Conservation (phyloP, 2,888 invertebrate species). For the Troilus luridus region DNA sequence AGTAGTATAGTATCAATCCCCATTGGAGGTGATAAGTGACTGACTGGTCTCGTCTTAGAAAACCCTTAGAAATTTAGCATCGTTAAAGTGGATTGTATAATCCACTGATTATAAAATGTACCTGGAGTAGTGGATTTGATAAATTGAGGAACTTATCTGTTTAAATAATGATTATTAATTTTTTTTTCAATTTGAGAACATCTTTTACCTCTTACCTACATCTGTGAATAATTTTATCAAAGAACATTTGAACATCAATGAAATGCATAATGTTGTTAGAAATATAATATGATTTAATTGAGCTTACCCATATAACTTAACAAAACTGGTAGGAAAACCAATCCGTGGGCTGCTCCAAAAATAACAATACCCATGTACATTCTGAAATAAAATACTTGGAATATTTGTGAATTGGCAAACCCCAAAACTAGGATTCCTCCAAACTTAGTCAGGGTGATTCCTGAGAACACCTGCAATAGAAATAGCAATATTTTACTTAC, state of each 20-base stretch:
- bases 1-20: no score
- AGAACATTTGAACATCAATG: not conserved
- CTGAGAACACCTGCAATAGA: conserved; percentile 83
- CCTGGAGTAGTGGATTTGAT: no score
- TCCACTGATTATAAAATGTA: no score
- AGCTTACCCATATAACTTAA: conserved; percentile 95
- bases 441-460: conserved; percentile 98
- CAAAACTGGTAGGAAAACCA: conserved; percentile 96
- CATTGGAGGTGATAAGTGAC: no score
- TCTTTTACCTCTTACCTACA: no score
- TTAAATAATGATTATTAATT: no score
- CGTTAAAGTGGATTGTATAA: no score
- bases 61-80: no score
- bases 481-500: not conserved
- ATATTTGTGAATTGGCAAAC: conserved; percentile 98
- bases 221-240: no score
- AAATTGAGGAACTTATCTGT: no score
- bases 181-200: no score
- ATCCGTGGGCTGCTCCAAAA: conserved; percentile 96
- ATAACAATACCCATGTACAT: conserved; percentile 98
- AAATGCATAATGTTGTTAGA: not conserved
- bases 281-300: conserved; percentile 51
- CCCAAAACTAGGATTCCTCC: conserved; percentile 96
- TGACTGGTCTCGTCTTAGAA: no score
- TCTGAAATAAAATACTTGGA: conserved; percentile 94